Evolutionary conservation across 2,797 vertebrate species (phyloP).

Genomic region (Miichthys miiuy): DNA sequence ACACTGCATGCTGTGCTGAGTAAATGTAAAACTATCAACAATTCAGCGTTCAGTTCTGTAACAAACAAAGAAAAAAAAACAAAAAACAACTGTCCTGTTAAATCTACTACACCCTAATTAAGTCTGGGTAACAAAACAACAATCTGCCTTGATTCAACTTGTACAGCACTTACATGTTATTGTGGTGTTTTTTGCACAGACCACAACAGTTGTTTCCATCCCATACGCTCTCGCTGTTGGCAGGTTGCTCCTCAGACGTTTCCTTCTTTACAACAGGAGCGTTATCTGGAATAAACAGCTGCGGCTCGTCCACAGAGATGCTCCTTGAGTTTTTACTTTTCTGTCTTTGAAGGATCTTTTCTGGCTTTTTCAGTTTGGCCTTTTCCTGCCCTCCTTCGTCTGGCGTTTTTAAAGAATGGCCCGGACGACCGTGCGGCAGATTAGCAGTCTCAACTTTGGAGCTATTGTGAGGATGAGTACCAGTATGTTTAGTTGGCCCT

Average conservation of each 20-base stretch:
- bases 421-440: conserved; percentile 66
- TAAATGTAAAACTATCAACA: neutral
- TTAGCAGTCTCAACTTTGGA: conserved; percentile 84
- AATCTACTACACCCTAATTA: neutral
- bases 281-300: conserved; percentile 97
- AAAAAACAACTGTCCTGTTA: neutral
- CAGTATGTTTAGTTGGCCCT: conserved; percentile 57
- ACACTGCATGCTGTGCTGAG: neutral
- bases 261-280: conserved; percentile 92
- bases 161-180: conserved; percentile 89
- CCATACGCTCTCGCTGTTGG: conserved; percentile 89
- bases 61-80: neutral
- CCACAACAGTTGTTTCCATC: conserved; percentile 96
- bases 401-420: conserved; percentile 64
- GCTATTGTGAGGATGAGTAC: conserved; percentile 63
- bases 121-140: neutral
- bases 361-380: conserved; percentile 88
- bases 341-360: conserved; percentile 90
- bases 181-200: conserved; percentile 96
- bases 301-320: conserved; percentile 95
- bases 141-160: neutral
- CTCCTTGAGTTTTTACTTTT: conserved; percentile 90
- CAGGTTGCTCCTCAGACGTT: conserved; percentile 65
- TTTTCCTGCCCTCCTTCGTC: conserved; percentile 90
- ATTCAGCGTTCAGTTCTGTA: neutral